Base-by-base conservation (phyloP, 1,140 invertebrate species). In the Acromyrmex charruanus region DNA sequence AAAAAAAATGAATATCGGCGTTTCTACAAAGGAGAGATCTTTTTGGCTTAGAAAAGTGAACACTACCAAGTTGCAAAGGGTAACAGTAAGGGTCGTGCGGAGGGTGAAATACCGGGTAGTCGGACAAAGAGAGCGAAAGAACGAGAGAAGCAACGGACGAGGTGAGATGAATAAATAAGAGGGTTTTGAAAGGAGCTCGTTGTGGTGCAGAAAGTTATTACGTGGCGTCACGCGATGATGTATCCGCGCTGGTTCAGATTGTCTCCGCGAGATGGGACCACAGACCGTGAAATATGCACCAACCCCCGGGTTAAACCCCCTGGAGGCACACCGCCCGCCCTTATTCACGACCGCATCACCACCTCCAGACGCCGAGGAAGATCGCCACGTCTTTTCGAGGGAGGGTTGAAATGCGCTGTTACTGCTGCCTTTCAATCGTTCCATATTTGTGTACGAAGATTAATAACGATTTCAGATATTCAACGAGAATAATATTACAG, bases 121-220 rank as follows among this genome's bases (percentile, higher is more conserved):
- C 31, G 2, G 59, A 65, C 66, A 68, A 59, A 80, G 49, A 65
- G 31, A 59, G 65, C 58, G 69, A 71, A 68, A 63, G 66, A 86
- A 71, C 53, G 28, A 74, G 82, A 66, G 87, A 88, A 92, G 93
- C 92, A 93, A 51, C 75, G 86, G 82, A 87, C 91, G 92, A 94
- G 94, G 94, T 93, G 94, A 95, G 94, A 95, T 95, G 94, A 95
- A 95, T 95, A 95, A 95, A 95, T 95, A 95, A 95, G 94, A 94
- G 94, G 94, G 92, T 94, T 94, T 92, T 94, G 94, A 94, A 94
- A 94, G 94, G 93, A 92, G 93, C 61, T 87, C 87, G 87, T 86
- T 85, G 89, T 91, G 82, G 88, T 68, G 87, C 86, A 84, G 87
- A 85, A 93, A 91, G 94, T 95, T 95, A 95, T 95, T 95, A 95